Percentiles rank a stretch among this genome's conserved stretches.
These are phyloP conservation scores for Anguilla pacifica DNA, from an alignment of 2,797 vertebrate genomes.

Conservation along the genomic window DNA sequence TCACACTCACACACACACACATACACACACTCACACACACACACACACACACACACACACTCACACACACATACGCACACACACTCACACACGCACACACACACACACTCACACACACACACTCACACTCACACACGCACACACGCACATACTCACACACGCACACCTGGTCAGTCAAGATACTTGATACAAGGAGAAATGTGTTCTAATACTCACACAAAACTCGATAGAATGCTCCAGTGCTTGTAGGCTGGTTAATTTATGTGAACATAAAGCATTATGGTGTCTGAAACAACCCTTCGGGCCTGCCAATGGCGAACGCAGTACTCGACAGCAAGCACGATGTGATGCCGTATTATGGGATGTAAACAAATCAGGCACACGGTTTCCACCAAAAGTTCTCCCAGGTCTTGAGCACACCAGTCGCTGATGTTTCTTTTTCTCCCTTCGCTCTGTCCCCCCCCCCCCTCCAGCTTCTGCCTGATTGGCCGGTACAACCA, in stretches of 20 bases:
- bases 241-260: slow-evolving; percentile 68
- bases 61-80: slow-evolving; percentile 10
- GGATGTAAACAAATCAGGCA: slow-evolving; percentile 32
- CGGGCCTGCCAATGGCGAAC: slow-evolving; percentile 28
- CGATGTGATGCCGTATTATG: slow-evolving; percentile 37
- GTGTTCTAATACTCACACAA: neutral
- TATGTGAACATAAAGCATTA: slow-evolving; percentile 38
- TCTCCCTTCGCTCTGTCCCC: neutral
- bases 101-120: slow-evolving; percentile 19
- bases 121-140: slow-evolving; percentile 2
- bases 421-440: neutral
- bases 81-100: slow-evolving; percentile 24
- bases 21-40: slow-evolving; percentile 15
- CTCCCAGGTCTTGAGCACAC: neutral
- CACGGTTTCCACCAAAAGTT: neutral
- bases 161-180: slow-evolving; percentile 62
- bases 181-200: slow-evolving; percentile 50
- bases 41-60: slow-evolving; percentile 27
- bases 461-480: slow-evolving; percentile 49
- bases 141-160: no score
- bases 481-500: slow-evolving; percentile 67
- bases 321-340: slow-evolving; percentile 6
- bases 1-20: slow-evolving; percentile 18
- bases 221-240: slow-evolving; percentile 52
- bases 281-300: neutral